Evolutionary conservation across 2,113 vertebrate species (phyloP).

Genomic region (Dromaius novaehollandiae): DNA sequence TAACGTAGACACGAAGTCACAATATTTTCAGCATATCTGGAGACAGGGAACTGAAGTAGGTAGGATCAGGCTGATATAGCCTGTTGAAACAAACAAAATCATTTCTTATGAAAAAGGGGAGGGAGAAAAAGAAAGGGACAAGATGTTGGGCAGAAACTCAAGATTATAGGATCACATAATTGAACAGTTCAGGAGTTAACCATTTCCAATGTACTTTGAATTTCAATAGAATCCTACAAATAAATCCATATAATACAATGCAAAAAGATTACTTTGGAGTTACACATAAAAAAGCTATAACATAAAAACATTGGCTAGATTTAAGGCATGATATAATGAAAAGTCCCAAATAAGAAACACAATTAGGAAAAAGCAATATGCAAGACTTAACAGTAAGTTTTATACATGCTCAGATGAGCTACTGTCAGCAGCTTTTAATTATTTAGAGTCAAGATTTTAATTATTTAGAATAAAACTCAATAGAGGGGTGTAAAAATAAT

Average conservation of each 20-base stretch:
- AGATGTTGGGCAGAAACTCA: neutral
- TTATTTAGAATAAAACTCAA: neutral
- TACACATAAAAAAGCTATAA: neutral
- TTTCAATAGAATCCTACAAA: neutral
- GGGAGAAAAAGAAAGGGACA: neutral
- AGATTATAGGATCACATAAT: neutral
- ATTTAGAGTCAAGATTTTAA: neutral
- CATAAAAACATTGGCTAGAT: neutral
- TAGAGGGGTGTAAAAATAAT: neutral
- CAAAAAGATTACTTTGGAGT: neutral
- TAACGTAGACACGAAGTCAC: accelerated
- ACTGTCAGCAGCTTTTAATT: too few relatives aligned
- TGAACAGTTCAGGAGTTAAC: neutral
- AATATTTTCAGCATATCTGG: neutral
- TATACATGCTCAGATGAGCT: too few relatives aligned
- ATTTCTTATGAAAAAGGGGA: neutral
- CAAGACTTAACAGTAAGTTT: too few relatives aligned
- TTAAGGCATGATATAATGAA: neutral
- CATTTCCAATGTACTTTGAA: neutral
- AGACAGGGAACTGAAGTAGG: accelerated
- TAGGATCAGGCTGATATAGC: neutral
- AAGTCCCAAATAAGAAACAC: neutral
- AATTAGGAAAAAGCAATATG: neutral
- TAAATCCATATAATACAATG: neutral
- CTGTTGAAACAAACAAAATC: neutral